A percentile compares a stretch with the other conserved stretches of the same genome.
Evolutionary conservation across 2,113 vertebrate genomes (phyloP).

Genomic region (Chaenogobius annularis): DNA sequence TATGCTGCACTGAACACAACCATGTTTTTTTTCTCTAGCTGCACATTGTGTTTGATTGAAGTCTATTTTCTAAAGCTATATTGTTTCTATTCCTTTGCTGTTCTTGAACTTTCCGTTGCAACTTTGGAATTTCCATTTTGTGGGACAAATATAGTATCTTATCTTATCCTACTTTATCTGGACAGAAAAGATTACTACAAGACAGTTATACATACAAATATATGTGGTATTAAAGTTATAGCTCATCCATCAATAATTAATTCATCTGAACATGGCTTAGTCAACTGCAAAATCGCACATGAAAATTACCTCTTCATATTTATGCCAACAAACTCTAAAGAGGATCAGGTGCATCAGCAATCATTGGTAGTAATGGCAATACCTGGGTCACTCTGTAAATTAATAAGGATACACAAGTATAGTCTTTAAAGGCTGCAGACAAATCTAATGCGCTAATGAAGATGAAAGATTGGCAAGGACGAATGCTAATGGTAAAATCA

Average conservation of each 20-base stretch:
- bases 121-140: too few relatives aligned
- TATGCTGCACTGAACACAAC: too few relatives aligned
- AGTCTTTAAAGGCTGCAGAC: background rate
- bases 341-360: constrained; percentile 9
- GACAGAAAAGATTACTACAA: background rate
- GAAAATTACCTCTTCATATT: background rate
- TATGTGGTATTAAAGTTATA: background rate
- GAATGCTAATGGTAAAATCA: background rate
- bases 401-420: background rate
- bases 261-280: background rate
- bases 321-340: constrained; percentile 43
- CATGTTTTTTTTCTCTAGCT: too few relatives aligned
- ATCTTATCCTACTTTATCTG: background rate
- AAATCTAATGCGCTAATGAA: background rate
- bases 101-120: too few relatives aligned
- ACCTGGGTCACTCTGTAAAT: constrained; percentile 17
- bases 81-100: too few relatives aligned
- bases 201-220: background rate
- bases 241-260: background rate
- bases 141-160: too few relatives aligned
- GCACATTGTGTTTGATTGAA: too few relatives aligned
- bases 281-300: background rate
- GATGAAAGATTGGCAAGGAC: background rate
- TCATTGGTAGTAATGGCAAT: constrained; percentile 30
- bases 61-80: too few relatives aligned